phyloP scores from a whole-genome alignment of 2,888 invertebrate genomes.

The Cepaea hortensis region DNA sequence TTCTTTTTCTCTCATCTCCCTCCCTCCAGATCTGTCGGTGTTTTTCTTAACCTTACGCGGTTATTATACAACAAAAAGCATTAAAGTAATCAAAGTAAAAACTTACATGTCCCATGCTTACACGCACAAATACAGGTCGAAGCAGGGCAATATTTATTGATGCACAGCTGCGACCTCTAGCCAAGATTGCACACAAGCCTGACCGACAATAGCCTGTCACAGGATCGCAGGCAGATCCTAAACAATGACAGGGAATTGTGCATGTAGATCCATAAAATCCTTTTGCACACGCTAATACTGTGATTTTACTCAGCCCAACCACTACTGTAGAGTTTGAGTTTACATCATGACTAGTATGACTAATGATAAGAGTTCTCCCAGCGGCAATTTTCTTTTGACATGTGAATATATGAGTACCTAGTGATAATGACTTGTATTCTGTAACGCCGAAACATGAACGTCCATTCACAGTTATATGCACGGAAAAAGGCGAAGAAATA shows the following conservation, averaged over 20 bases:
- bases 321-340: neutral
- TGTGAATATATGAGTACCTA: neutral
- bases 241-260: conserved; percentile 13
- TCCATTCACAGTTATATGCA: conserved; percentile 20
- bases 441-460: conserved; percentile 26
- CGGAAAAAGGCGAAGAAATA: conserved; percentile 26
- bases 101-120: conserved; percentile 5
- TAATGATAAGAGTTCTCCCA: conserved; percentile 9
- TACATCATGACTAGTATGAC: neutral
- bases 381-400: conserved; percentile 1
- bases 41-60: no score
- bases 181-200: neutral
- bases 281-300: conserved; percentile 9
- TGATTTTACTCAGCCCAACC: neutral
- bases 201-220: conserved; percentile 17
- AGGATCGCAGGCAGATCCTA: conserved; percentile 14
- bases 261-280: conserved; percentile 33
- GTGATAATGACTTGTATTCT: neutral
- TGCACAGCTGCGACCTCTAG: conserved; percentile 32
- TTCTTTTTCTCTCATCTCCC: no score
- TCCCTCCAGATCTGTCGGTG: no score
- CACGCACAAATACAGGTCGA: neutral
- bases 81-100: no score
- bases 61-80: no score
- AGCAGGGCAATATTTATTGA: conserved; percentile 6